phyloP scores from a whole-genome alignment of 2,113 vertebrate genomes.

The Apteryx owenii region DNA sequence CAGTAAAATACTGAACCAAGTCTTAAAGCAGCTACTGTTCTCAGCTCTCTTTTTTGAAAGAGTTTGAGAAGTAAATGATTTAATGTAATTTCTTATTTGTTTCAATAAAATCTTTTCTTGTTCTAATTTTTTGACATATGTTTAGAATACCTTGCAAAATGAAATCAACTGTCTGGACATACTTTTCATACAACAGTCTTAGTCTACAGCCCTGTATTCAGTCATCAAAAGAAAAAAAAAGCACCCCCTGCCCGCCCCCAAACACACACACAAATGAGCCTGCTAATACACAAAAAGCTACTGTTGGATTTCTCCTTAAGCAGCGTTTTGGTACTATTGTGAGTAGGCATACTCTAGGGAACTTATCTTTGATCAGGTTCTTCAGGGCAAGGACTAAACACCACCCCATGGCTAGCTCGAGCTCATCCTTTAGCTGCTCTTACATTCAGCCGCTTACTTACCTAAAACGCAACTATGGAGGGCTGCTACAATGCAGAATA shows the following conservation, averaged over 20 bases:
- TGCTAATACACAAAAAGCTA: not conserved
- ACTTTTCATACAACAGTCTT: not conserved
- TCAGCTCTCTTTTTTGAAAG: not conserved
- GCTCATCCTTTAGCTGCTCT: not conserved
- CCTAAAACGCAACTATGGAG: accelerated
- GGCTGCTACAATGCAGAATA: not conserved
- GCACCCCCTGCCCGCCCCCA: not conserved
- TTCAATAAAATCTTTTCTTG: not conserved
- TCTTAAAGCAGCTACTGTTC: not conserved
- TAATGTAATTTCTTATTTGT: not conserved
- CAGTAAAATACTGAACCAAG: not conserved
- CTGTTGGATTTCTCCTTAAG: not conserved
- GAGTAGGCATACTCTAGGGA: not conserved
- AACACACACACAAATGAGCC: not conserved
- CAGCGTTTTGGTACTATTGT: accelerated
- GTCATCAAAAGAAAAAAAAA: not conserved
- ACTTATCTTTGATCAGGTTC: not conserved
- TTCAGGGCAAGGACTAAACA: not conserved
- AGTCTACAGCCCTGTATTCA: not conserved
- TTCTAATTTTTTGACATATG: not conserved
- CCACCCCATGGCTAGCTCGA: accelerated
- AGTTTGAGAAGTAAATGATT: not conserved
- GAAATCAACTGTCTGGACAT: accelerated
- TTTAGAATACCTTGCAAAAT: not conserved
- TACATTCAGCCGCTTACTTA: accelerated